Evolutionary conservation across 2,888 invertebrate species (phyloP).

Genomic region (Eupithecia abbreviata): DNA sequence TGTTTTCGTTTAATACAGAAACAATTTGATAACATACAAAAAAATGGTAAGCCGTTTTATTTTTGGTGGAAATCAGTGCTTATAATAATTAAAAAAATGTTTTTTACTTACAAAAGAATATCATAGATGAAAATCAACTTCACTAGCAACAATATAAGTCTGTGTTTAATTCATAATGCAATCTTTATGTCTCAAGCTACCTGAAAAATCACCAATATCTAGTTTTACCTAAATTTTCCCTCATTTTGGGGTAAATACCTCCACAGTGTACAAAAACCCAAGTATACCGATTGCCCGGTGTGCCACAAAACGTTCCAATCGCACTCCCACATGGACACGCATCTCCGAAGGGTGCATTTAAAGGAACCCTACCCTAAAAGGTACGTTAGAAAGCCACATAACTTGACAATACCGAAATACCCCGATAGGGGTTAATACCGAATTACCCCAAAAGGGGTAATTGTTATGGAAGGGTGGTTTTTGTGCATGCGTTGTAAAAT

Average conservation of each 20-base stretch:
- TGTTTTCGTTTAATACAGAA: not conserved
- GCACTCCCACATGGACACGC: conserved; percentile 33
- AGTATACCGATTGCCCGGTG: conserved; percentile 32
- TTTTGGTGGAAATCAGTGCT: too few species aligned
- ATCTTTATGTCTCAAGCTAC: too few species aligned
- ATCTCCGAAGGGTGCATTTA: conserved; percentile 34
- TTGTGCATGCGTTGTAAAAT: conserved; percentile 2
- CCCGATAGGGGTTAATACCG: not conserved
- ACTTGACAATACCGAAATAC: conserved; percentile 5
- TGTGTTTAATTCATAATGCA: too few species aligned
- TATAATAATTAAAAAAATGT: too few species aligned
- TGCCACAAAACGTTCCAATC: conserved; percentile 36
- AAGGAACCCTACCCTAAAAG: conserved; percentile 39
- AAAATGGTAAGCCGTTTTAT: too few species aligned
- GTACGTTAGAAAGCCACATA: conserved; percentile 27
- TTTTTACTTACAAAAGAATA: too few species aligned
- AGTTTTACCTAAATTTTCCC: not conserved
- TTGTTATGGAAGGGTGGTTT: not conserved
- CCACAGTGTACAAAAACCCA: conserved; percentile 33
- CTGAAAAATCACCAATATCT: not conserved
- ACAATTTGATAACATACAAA: too few species aligned
- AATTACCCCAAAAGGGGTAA: not conserved
- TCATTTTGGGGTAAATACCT: not conserved
- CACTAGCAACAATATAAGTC: too few species aligned
- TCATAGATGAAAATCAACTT: too few species aligned